Conservation (phyloP, 2,797 vertebrate species). For the Molossus alvarezi region DNA sequence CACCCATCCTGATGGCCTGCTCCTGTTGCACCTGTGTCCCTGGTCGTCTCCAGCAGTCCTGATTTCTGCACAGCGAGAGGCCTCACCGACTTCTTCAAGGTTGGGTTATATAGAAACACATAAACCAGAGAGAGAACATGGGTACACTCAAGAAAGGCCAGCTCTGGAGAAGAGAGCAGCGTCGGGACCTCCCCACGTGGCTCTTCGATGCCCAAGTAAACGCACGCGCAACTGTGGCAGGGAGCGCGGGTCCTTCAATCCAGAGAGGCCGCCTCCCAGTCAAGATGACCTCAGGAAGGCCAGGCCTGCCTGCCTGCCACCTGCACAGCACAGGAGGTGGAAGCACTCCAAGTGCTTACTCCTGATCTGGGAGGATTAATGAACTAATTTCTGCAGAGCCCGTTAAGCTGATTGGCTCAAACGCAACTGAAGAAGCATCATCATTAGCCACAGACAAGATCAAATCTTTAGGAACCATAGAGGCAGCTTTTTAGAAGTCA, state of each 20-base stretch:
- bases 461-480: conserved; percentile 56
- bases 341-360: conserved; percentile 63
- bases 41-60: neutral
- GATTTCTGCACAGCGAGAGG: conserved; percentile 31
- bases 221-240: neutral
- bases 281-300: neutral
- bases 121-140: neutral
- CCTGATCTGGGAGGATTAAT: conserved; percentile 70
- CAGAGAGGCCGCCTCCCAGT: neutral
- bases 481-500: conserved; percentile 15
- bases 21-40: neutral
- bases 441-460: conserved; percentile 54
- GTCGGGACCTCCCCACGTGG: neutral
- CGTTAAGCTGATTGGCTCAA: conserved; percentile 75
- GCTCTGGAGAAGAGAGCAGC: neutral
- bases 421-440: conserved; percentile 53
- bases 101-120: neutral
- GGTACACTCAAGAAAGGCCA: conserved; percentile 27
- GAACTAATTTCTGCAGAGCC: conserved; percentile 77
- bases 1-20: neutral
- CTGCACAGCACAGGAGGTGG: neutral
- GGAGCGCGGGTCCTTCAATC: neutral
- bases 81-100: neutral
- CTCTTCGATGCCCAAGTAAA: neutral
- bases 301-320: neutral